Conservation (phyloP, 2,797 vertebrate species). For the Etheostoma nigrum region DNA sequence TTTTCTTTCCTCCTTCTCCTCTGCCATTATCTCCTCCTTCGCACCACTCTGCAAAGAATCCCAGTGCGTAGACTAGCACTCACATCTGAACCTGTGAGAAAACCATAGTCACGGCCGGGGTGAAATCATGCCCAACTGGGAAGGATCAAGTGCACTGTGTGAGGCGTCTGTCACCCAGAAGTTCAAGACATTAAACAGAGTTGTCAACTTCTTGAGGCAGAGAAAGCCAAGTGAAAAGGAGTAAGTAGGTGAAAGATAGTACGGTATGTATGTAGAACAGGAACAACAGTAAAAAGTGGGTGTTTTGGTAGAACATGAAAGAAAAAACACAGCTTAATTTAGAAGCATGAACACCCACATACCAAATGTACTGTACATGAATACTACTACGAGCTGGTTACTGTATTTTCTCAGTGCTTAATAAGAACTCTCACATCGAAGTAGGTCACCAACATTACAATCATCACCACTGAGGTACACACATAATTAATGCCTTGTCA, state of each 20-base stretch:
- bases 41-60: conserved; percentile 24
- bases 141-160: background rate
- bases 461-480: conserved; percentile 41
- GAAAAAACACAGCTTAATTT: conserved; percentile 40
- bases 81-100: conserved; percentile 31
- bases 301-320: conserved; percentile 51
- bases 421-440: conserved; percentile 47
- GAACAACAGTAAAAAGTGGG: conserved; percentile 21
- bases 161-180: conserved; percentile 20
- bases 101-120: background rate
- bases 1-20: conserved; percentile 16
- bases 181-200: conserved; percentile 39
- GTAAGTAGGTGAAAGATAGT: conserved; percentile 26
- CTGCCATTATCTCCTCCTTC: conserved; percentile 35
- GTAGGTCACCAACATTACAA: conserved; percentile 55
- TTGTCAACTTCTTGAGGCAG: conserved; percentile 26
- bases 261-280: background rate
- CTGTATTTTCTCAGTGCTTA: conserved; percentile 33
- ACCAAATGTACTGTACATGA: conserved; percentile 30
- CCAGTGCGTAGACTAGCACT: conserved; percentile 30
- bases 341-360: conserved; percentile 35
- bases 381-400: conserved; percentile 20
- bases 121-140: conserved; percentile 17
- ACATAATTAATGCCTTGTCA: conserved; percentile 54
- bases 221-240: conserved; percentile 6